Conservation (phyloP, 2,888 invertebrate species). For the Cheilosia scutellata region DNA sequence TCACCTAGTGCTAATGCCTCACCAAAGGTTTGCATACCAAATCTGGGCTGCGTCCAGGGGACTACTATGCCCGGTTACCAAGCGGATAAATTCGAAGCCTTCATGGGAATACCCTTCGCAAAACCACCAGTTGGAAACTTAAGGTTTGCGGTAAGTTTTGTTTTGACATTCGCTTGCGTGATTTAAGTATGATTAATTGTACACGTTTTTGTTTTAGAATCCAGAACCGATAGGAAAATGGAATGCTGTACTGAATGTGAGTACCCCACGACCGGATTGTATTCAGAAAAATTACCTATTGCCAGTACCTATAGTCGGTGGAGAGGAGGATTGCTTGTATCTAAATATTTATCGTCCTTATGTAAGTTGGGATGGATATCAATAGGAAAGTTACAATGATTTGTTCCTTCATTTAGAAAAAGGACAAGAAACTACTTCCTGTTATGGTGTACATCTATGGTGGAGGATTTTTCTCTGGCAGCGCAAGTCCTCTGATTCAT, state of each 20-base stretch:
- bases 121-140: conserved; percentile 81
- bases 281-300: conserved; percentile 84
- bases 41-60: conserved; percentile 80
- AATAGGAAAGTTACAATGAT: neutral
- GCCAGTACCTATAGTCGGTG: conserved; percentile 78
- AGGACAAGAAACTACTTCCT: conserved; percentile 78
- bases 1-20: conserved; percentile 22
- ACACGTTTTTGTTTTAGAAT: conserved; percentile 78
- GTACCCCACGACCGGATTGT: conserved; percentile 82
- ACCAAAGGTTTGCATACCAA: conserved; percentile 79
- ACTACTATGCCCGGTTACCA: conserved; percentile 78
- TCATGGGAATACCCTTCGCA: conserved; percentile 82
- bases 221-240: conserved; percentile 79
- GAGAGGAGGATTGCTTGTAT: conserved; percentile 85
- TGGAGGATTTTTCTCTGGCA: conserved; percentile 85
- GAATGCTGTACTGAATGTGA: conserved; percentile 80
- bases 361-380: conserved; percentile 52
- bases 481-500: conserved; percentile 82
- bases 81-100: conserved; percentile 80
- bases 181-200: neutral
- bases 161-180: conserved; percentile 18
- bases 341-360: conserved; percentile 84
- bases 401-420: conserved; percentile 19
- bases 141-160: conserved; percentile 81
- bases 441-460: conserved; percentile 86